Evolutionary conservation across 2,888 invertebrate genomes (phyloP), one percentile per base, ranked within the genome.

Genomic region (Digitonthophagus gazella): DNA sequence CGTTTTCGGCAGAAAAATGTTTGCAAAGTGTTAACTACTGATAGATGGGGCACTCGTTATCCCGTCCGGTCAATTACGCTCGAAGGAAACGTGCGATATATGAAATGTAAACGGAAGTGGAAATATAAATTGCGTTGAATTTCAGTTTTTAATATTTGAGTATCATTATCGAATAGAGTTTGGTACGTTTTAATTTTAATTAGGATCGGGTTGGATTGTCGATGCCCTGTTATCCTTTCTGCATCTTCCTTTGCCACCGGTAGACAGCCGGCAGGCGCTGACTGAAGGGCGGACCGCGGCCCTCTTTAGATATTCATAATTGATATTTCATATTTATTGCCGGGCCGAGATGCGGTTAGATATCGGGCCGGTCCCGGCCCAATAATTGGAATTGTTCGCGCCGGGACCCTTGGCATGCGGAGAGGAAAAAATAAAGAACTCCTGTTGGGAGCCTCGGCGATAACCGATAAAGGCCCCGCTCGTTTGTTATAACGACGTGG

Each of bases 261-360:
- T n/a, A n/a, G n/a, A 44, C 28, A 44, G 28, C 28, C 11, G 28
- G 6, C 72, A 75, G 77, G 74, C 75, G 78, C 74, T 77, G 78
- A 79, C 71, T 78, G 75, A 72, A 75, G 77, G 78, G 78, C 78
- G 78, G 76, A 74, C 72, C 70, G 74, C 71, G 78, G 78, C 76
- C 77, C 76, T 77, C 76, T 78, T 79, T 79, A 79, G 80, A 80
- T 80, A 80, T 80, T 79, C 80, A 80, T 80, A 80, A 80, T 80
- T 80, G 80, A 80, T 80, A 80, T 80, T 80, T 79, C 75, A 71
- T 72, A 72, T 72, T 72, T 72, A 72, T 72, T 69, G 67, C 71
- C 66, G 72, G 6, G 28, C 11, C 28, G 28, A 44, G 28, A 44
- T 44, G 28, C 28, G 28, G 28, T 44, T 44, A 44, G 28, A 44